Evolutionary conservation across 2,797 vertebrate genomes (phyloP).

Genomic region (Varecia variegata): DNA sequence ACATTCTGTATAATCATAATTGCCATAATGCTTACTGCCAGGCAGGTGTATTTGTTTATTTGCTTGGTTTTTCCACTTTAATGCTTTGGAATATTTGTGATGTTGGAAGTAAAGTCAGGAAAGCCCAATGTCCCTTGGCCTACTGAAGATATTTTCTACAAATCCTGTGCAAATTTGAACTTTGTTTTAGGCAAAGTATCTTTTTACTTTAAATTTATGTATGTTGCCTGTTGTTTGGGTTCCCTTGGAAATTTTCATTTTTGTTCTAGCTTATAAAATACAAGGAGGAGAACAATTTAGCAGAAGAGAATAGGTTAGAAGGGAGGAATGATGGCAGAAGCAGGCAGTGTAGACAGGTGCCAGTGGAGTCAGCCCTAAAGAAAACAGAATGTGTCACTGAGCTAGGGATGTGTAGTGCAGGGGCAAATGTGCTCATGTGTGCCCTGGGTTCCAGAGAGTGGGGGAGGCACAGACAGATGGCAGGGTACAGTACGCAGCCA

Average conservation of each 20-base stretch:
- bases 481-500: accelerated
- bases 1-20: not conserved
- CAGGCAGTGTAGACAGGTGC: not conserved
- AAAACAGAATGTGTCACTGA: not conserved
- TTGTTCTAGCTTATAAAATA: not conserved
- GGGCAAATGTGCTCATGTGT: not conserved
- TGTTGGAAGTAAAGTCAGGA: not conserved
- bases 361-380: not conserved
- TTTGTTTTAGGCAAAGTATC: not conserved
- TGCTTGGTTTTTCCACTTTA: not conserved
- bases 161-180: not conserved
- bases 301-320: not conserved
- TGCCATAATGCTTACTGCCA: not conserved
- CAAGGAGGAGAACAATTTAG: not conserved
- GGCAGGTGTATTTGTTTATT: not conserved
- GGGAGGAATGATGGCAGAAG: not conserved
- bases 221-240: not conserved
- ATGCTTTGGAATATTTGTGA: not conserved
- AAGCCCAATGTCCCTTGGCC: not conserved
- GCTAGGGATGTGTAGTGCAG: not conserved
- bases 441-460: not conserved
- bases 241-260: conserved; percentile 1
- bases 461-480: not conserved
- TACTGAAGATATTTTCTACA: not conserved
- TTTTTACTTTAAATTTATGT: not conserved